Percentiles rank a stretch among this genome's conserved stretches.
Evolutionary conservation across 37 sponge, comb jelly and placozoan species (phyloP).

Genomic region (Mnemiopsis leidyi): DNA sequence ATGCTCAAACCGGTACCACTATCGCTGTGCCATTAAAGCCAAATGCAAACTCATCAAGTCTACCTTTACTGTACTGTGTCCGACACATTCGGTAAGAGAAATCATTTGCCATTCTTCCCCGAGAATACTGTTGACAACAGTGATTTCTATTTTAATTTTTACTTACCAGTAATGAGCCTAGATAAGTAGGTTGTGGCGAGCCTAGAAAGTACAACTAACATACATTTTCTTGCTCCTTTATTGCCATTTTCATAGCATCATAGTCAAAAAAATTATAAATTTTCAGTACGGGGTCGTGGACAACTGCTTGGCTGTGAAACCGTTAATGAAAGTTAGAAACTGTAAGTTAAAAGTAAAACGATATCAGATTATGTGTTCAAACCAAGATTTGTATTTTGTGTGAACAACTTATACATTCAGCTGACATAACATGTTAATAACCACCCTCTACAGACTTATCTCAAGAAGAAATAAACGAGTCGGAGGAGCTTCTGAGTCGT

Average conservation of each 20-base stretch:
- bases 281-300: conserved; percentile 30
- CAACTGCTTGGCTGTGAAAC: conserved; percentile 20
- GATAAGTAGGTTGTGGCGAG: no score
- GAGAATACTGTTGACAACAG: no score
- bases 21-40: neutral
- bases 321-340: conserved; percentile 29
- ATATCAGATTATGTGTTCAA: no score
- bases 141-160: no score
- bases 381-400: neutral
- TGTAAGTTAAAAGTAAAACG: no score
- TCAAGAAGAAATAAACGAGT: conserved; percentile 13
- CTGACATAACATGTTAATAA: neutral
- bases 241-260: no score
- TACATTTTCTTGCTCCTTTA: no score
- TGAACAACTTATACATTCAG: no score
- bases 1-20: conserved; percentile 15
- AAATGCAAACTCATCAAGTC: conserved; percentile 39
- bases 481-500: neutral
- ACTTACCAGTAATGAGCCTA: no score
- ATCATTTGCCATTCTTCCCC: no score
- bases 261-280: no score
- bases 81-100: conserved; percentile 38
- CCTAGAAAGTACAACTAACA: no score
- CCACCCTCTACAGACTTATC: neutral
- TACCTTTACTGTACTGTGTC: conserved; percentile 32